Conservation (phyloP, 2,888 invertebrate species). For the Drosophila gaucha region DNA sequence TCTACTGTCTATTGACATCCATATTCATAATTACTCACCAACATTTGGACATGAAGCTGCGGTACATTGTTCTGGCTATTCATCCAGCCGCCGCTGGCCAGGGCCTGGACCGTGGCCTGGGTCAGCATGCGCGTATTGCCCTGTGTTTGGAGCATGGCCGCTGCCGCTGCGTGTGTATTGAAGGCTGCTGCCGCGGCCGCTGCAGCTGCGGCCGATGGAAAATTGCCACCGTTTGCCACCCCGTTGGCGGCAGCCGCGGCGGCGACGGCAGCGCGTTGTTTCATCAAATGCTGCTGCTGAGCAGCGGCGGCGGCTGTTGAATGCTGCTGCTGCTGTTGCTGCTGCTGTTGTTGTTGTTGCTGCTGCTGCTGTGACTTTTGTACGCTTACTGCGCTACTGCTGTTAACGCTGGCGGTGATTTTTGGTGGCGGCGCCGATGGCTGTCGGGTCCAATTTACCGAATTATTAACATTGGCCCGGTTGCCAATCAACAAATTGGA, state of each 20-base stretch:
- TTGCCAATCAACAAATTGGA: constrained; percentile 90
- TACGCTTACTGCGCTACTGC: constrained; percentile 75
- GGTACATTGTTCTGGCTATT: constrained; percentile 78
- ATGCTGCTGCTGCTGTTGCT: constrained; percentile 54
- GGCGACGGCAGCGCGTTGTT: constrained; percentile 71
- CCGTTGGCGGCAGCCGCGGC: constrained; percentile 66
- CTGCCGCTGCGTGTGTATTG: constrained; percentile 61
- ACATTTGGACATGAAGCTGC: constrained; percentile 83
- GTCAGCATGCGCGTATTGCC: constrained; percentile 83
- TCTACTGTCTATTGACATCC: background rate
- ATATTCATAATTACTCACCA: constrained; percentile 66
- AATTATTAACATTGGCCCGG: constrained; percentile 86
- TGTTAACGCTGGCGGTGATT: constrained; percentile 51
- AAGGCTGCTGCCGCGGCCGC: constrained; percentile 75
- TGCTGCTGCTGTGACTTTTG: constrained; percentile 61
- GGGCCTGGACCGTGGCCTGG: constrained; percentile 83
- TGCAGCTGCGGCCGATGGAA: constrained; percentile 61
- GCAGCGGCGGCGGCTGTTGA: constrained; percentile 40
- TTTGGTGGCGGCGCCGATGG: constrained; percentile 89
- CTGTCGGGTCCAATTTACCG: constrained; percentile 92
- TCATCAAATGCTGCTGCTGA: constrained; percentile 75
- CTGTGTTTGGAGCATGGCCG: constrained; percentile 83
- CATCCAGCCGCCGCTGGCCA: constrained; percentile 82
- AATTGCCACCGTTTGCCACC: constrained; percentile 52
- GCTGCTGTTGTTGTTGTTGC: constrained; percentile 62